phyloP scores from a whole-genome alignment of 2,888 invertebrate species.

The Cheilosia scutellata region DNA sequence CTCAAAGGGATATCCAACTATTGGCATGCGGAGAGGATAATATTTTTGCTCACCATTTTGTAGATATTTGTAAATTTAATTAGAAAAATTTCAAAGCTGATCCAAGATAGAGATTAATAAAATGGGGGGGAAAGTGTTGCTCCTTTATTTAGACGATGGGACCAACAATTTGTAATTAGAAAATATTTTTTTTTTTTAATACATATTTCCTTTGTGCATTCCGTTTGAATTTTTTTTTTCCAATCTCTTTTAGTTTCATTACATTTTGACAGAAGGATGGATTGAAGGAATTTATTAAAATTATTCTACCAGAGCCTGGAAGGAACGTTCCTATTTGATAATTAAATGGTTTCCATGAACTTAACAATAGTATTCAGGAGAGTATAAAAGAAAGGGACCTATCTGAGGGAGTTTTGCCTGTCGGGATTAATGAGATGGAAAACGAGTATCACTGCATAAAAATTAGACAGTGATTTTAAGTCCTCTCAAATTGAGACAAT shows the following conservation, averaged over 20 bases:
- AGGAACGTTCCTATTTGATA: too few relatives aligned
- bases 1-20: conserved; percentile 1
- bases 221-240: conserved; percentile 28
- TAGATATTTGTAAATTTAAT: conserved; percentile 64
- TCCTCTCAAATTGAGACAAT: too few relatives aligned
- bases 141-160: conserved; percentile 19
- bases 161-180: conserved; percentile 50
- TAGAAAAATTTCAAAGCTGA: conserved; percentile 64
- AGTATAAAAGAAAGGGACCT: too few relatives aligned
- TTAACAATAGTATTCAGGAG: too few relatives aligned
- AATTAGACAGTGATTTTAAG: too few relatives aligned
- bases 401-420: too few relatives aligned
- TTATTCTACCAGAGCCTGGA: too few relatives aligned
- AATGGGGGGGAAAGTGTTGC: not conserved
- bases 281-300: too few relatives aligned
- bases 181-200: conserved; percentile 54
- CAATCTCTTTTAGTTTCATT: conserved; percentile 38
- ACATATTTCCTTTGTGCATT: conserved; percentile 20
- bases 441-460: too few relatives aligned
- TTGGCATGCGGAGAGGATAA: conserved; percentile 26
- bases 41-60: not conserved
- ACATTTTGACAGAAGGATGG: not conserved
- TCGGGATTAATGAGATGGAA: too few relatives aligned
- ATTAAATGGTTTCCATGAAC: too few relatives aligned
- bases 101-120: conserved; percentile 26